Conservation (phyloP, 1,140 invertebrate genomes). For the Wiebesia pumilae region DNA sequence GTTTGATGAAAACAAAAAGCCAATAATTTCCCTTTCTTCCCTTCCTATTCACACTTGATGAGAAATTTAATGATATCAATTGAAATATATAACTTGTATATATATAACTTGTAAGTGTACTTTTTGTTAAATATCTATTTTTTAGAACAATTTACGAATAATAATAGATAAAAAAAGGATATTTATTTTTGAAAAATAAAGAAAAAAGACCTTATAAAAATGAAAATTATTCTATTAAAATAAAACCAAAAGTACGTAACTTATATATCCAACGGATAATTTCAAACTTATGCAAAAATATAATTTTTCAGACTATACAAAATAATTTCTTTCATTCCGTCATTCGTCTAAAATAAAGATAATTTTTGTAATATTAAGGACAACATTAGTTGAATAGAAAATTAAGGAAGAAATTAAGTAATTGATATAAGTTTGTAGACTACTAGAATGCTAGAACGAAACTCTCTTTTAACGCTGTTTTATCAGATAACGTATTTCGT, state of each 20-base stretch:
- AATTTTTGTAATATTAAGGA: not conserved
- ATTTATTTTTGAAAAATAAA: not conserved
- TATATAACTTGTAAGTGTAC: not conserved
- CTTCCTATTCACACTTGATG: not conserved
- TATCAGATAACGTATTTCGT: not conserved
- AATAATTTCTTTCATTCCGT: not conserved
- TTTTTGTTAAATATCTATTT: not conserved
- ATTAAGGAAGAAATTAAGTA: not conserved
- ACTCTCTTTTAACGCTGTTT: not conserved
- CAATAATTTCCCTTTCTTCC: not conserved
- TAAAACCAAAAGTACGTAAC: no score
- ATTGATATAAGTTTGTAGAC: no score
- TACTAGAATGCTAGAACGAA: not conserved
- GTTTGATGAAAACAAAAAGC: conserved; percentile 27
- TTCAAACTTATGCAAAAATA: not conserved
- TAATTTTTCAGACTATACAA: not conserved
- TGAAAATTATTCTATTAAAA: not conserved
- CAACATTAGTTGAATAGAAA: not conserved
- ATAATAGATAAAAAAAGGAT: not conserved
- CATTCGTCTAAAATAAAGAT: not conserved
- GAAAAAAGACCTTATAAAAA: not conserved
- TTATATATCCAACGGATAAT: not conserved
- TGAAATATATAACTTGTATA: not conserved
- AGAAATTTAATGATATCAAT: no score
- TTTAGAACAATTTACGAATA: not conserved